Evolutionary conservation across 2,888 invertebrate genomes (phyloP), one percentile per base, ranked within the genome.

Genomic region (Cosmorhoe ocellata): DNA sequence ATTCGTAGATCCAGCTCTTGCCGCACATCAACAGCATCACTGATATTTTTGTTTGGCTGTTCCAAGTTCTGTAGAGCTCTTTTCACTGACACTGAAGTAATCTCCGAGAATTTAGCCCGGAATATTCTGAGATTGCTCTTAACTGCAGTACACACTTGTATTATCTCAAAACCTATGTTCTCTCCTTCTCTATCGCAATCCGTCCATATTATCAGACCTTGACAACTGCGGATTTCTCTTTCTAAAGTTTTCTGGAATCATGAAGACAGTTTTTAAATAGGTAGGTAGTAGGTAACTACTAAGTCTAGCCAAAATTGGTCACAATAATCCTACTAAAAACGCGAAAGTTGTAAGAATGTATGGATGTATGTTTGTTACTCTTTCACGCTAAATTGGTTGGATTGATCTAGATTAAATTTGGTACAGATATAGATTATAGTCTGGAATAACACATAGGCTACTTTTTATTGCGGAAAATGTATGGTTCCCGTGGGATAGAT

Each of bases 121-220:
- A 92, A 94, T 48, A 97, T 83, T 50, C 82, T 76, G 34, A 97
- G 86, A 71, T 93, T 93, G 4, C 92, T 93, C 70, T 96, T 97
- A 0, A 95, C 81, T n/a, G 93, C 93, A 54, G 91, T 92, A 74
- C 99, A 99, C 5, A 98, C 97, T 79, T 96, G 85, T 41, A 99
- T 97, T 26, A 99, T 94, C 91, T 99, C 99, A 91, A 94, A 99
- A 0, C 99, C 99, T 77, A 99, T 99, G 79, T 99, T 99, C 85
- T 99, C 99, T 24, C 99, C 99, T 91, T 99, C 99, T 84, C 99
- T 93, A 91, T 99, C 99, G 90, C 99, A 98, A 97, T 99, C 99
- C 0, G 99, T 99, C 99, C 99, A 99, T 64, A 99, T 96, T 11
- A 99, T 96, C 2, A 99, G 90, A 0, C 93, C 93, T 61, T 92